A percentile compares a stretch with the other conserved stretches of the same genome.
phyloP scores from a whole-genome alignment of 1,140 invertebrate species.

The Drosophila gunungcola region DNA sequence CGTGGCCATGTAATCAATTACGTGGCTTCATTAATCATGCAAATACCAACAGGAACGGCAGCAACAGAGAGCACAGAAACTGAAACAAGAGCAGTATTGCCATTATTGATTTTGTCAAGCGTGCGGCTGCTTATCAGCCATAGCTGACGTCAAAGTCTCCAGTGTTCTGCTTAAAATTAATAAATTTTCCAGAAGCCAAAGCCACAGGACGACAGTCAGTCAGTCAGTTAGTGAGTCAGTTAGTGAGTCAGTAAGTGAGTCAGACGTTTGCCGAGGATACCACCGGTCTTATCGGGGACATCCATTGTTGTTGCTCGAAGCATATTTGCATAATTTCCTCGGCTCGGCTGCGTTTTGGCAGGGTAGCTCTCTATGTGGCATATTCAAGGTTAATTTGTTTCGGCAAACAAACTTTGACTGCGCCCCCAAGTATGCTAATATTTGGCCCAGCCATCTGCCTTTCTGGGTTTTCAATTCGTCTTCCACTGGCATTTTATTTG shows the following conservation, averaged over 20 bases:
- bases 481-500: constrained; percentile 54
- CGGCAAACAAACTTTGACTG: constrained; percentile 65
- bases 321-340: constrained; percentile 61
- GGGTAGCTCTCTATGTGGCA: constrained; percentile 24
- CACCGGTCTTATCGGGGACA: constrained; percentile 35
- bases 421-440: constrained; percentile 74
- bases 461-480: constrained; percentile 44
- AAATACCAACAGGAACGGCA: constrained; percentile 60
- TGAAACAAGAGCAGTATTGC: constrained; percentile 40
- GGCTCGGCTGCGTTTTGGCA: constrained; percentile 35
- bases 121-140: constrained; percentile 50
- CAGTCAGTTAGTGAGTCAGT: not conserved
- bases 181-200: constrained; percentile 43
- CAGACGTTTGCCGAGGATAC: constrained; percentile 3
- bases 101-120: constrained; percentile 74
- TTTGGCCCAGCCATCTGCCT: constrained; percentile 29
- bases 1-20: constrained; percentile 77
- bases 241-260: not conserved
- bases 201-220: constrained; percentile 32
- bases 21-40: constrained; percentile 80
- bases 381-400: constrained; percentile 78
- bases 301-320: constrained; percentile 34
- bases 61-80: constrained; percentile 12
- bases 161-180: constrained; percentile 62
- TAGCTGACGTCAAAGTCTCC: constrained; percentile 56